These are phyloP conservation scores for Drosophila fulvimacula DNA, from an alignment of 2,888 invertebrate genomes.

Conservation along the genomic window DNA sequence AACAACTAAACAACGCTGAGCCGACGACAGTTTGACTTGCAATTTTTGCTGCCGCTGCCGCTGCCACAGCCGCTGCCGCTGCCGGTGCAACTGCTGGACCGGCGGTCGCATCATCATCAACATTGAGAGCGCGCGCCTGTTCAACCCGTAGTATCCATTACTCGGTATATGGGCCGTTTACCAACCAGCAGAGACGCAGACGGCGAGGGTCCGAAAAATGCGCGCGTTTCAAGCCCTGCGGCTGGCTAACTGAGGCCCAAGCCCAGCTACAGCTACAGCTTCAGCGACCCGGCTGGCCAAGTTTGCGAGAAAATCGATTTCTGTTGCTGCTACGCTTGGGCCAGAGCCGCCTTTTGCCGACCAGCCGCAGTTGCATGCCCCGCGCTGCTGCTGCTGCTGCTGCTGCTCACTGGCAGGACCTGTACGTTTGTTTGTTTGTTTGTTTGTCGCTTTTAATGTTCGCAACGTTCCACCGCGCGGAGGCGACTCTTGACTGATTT, in stretches of 20 bases:
- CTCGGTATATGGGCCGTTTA: slow-evolving; percentile 27
- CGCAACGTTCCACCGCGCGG: slow-evolving; percentile 51
- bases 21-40: slow-evolving; percentile 79
- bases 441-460: slow-evolving; percentile 80
- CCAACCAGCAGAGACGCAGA: background rate
- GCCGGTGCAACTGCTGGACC: slow-evolving; percentile 2
- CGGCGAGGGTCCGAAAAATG: slow-evolving; percentile 45
- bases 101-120: slow-evolving; percentile 41
- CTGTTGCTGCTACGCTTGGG: slow-evolving; percentile 61
- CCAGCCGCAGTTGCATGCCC: slow-evolving; percentile 7
- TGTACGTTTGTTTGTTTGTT: slow-evolving; percentile 74
- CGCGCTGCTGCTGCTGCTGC: background rate
- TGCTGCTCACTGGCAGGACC: slow-evolving; percentile 30
- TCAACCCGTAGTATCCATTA: slow-evolving; percentile 51
- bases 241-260: slow-evolving; percentile 43
- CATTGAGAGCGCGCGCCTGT: slow-evolving; percentile 26
- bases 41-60: slow-evolving; percentile 55
- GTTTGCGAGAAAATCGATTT: slow-evolving; percentile 77
- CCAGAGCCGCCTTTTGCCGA: slow-evolving; percentile 26
- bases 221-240: slow-evolving; percentile 65
- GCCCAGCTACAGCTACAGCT: background rate
- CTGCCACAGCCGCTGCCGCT: slow-evolving; percentile 20
- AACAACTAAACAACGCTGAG: slow-evolving; percentile 69
- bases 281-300: slow-evolving; percentile 55
- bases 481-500: slow-evolving; percentile 79